These are phyloP conservation scores for Terrapene triunguis DNA, from an alignment of 2,113 vertebrate species.

Conservation along the genomic window DNA sequence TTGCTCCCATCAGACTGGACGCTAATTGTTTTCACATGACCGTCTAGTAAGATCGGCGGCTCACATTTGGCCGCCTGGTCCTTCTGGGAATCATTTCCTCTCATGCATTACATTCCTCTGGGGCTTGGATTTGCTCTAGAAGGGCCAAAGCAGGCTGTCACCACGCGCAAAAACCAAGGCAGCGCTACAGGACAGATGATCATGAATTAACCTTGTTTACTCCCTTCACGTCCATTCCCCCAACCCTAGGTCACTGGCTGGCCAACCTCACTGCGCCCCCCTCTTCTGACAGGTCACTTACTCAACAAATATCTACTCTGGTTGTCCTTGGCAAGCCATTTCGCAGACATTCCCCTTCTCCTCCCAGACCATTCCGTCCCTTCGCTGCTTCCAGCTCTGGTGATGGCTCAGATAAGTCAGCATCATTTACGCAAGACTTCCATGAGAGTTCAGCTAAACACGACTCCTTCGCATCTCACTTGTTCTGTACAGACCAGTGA, in stretches of 20 bases:
- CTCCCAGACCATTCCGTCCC: slow-evolving; percentile 10
- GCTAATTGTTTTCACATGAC: not conserved
- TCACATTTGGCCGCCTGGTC: not conserved
- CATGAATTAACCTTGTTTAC: not conserved
- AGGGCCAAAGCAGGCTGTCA: not conserved
- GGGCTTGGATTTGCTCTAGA: not conserved
- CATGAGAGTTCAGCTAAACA: not conserved
- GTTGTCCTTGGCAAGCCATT: not conserved
- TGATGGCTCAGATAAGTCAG: not conserved
- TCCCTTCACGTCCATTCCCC: not conserved
- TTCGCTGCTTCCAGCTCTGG: not conserved
- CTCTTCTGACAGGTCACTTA: not conserved
- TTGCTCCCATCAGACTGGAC: not conserved
- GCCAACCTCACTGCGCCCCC: not conserved
- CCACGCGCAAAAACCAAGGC: accelerated
- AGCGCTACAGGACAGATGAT: not conserved
- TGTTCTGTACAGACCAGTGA: not conserved
- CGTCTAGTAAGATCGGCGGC: not conserved
- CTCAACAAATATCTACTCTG: accelerated
- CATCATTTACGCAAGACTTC: not conserved
- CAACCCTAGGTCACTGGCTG: not conserved
- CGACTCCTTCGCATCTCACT: not conserved
- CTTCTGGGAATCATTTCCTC: not conserved
- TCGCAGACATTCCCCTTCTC: not conserved
- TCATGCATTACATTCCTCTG: not conserved